Conservation (phyloP, 2,113 vertebrate genomes). For the Austrofundulus limnaeus region DNA sequence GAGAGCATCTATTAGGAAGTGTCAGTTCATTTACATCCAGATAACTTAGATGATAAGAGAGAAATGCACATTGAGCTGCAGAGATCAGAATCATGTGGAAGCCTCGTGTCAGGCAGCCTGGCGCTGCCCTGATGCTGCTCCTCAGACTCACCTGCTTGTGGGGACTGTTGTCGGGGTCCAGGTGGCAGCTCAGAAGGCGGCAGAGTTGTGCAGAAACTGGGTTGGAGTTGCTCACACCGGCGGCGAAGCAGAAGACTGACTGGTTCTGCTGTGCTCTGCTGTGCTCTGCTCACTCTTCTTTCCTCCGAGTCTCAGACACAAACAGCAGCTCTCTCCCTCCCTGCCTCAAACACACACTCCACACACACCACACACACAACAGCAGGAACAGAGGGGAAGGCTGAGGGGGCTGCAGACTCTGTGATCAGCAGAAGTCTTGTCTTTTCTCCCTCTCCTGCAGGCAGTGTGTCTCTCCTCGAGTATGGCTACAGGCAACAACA, state of each 20-base stretch:
- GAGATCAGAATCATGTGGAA: neutral
- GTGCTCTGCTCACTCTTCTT: conserved; percentile 41
- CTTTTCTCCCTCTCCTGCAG: conserved; percentile 37
- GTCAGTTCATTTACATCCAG: neutral
- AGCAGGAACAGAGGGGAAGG: conserved; percentile 48
- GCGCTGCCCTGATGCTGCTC: neutral
- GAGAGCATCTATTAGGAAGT: conserved; percentile 32
- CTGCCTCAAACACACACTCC: conserved; percentile 54
- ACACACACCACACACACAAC: neutral
- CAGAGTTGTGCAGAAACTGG: conserved; percentile 34
- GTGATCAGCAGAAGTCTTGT: conserved; percentile 51
- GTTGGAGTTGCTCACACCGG: conserved; percentile 50
- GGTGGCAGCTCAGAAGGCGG: conserved; percentile 29
- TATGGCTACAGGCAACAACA: conserved; percentile 48
- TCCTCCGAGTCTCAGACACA: conserved; percentile 53
- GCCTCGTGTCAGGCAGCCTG: neutral
- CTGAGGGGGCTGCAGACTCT: conserved; percentile 72
- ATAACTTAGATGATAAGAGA: neutral
- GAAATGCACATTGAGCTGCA: neutral
- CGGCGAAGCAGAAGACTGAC: conserved; percentile 44
- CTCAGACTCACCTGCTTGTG: conserved; percentile 63
- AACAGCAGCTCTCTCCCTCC: conserved; percentile 62
- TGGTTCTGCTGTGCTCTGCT: conserved; percentile 29
- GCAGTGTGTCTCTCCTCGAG: conserved; percentile 56
- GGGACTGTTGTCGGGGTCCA: conserved; percentile 34